Conservation (phyloP, 2,113 vertebrate species). For the Equus przewalskii region DNA sequence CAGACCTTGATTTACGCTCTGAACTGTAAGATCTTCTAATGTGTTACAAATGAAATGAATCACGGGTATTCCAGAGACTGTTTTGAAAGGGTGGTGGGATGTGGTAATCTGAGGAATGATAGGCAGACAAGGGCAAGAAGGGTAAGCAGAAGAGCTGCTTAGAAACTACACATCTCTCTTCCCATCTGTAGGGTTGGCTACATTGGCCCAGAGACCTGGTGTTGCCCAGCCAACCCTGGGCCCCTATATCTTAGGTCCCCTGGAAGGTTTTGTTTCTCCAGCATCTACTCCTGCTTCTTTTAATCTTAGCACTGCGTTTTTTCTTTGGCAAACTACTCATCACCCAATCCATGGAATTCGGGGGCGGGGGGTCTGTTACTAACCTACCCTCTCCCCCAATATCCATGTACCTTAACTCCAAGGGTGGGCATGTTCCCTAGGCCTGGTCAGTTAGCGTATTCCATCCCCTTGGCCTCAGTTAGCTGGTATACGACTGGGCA, state of each 20-base stretch:
- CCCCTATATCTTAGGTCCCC: background rate
- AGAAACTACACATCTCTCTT: background rate
- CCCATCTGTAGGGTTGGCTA: background rate
- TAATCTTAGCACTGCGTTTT: background rate
- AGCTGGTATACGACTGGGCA: background rate
- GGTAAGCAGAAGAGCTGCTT: background rate
- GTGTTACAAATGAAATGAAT: background rate
- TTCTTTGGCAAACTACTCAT: background rate
- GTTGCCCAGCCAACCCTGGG: background rate
- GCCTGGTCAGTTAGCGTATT: background rate
- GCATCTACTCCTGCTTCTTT: background rate
- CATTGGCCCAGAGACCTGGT: background rate
- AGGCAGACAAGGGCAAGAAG: background rate
- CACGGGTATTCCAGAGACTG: background rate
- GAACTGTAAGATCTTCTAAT: background rate
- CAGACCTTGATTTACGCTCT: background rate
- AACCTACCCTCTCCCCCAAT: rapidly evolving
- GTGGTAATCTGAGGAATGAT: background rate
- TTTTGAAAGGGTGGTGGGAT: background rate
- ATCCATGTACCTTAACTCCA: background rate
- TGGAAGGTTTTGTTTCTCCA: background rate
- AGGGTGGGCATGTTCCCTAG: background rate
- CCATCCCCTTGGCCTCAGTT: background rate
- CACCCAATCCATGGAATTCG: background rate
- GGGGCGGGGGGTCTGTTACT: background rate